Evolutionary conservation across 2,797 vertebrate genomes (phyloP).

Genomic region (Myotis daubentonii): DNA sequence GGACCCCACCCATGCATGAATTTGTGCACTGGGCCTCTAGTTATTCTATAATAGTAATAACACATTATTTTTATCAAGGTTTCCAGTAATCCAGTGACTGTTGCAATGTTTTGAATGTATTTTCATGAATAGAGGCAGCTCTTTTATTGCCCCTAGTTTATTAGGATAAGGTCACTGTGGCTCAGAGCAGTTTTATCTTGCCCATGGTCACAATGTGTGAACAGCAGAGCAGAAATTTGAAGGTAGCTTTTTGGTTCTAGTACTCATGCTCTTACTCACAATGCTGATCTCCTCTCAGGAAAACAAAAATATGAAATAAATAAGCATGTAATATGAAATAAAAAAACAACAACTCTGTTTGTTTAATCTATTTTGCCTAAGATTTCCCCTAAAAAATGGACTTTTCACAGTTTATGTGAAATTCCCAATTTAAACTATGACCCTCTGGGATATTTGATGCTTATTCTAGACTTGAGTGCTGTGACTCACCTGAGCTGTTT

Average conservation of each 20-base stretch:
- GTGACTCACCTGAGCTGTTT: neutral
- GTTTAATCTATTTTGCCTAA: neutral
- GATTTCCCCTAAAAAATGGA: neutral
- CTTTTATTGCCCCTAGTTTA: neutral
- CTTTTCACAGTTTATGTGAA: neutral
- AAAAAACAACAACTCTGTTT: no score
- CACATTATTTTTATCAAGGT: neutral
- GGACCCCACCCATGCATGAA: no score
- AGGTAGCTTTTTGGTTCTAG: rapidly evolving
- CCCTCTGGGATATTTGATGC: rapidly evolving
- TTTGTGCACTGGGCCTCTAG: no score
- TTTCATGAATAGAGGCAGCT: neutral
- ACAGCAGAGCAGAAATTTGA: neutral
- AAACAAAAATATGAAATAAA: neutral
- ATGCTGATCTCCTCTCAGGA: neutral
- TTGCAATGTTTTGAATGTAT: neutral
- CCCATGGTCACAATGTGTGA: neutral
- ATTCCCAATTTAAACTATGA: neutral
- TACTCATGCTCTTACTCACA: no score
- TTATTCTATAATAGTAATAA: no score
- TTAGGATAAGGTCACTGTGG: no score
- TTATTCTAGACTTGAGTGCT: no score
- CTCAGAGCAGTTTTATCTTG: neutral
- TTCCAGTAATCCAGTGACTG: neutral
- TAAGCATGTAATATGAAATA: neutral